Evolutionary conservation across 2,888 invertebrate genomes (phyloP).

Genomic region (Dynastes tityus): DNA sequence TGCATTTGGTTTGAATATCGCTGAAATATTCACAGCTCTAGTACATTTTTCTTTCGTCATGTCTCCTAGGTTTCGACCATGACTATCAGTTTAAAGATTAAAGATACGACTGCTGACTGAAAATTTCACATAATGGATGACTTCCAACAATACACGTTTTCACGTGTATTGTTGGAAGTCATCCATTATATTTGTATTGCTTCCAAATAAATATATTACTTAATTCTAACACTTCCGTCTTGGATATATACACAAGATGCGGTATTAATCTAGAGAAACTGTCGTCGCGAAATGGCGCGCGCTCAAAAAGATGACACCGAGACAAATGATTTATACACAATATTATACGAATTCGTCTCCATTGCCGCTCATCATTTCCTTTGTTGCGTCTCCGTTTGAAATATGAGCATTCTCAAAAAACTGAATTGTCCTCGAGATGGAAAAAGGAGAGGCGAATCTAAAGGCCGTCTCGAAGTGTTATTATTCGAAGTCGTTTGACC

Average conservation of each 20-base stretch:
- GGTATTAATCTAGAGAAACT: slow-evolving; percentile 33
- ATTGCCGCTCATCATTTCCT: slow-evolving; percentile 27
- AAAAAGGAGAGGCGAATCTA: slow-evolving; percentile 15
- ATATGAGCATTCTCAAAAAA: slow-evolving; percentile 31
- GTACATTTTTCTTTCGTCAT: too few species aligned
- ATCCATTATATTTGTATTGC: too few species aligned
- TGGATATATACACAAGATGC: background rate
- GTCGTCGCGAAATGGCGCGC: slow-evolving; percentile 32
- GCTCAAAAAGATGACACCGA: slow-evolving; percentile 10
- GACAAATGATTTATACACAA: slow-evolving; percentile 42
- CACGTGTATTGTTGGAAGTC: too few species aligned
- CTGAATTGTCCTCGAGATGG: slow-evolving; percentile 31
- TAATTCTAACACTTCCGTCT: slow-evolving; percentile 46
- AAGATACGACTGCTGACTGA: too few species aligned
- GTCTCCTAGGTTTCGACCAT: too few species aligned
- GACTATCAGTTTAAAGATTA: too few species aligned
- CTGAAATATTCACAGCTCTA: too few species aligned
- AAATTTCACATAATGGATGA: too few species aligned
- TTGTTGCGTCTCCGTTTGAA: slow-evolving; percentile 32
- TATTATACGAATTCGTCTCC: slow-evolving; percentile 22
- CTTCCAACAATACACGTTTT: too few species aligned
- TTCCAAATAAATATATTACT: slow-evolving; percentile 17
- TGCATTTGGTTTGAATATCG: too few species aligned
- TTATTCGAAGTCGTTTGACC: slow-evolving; percentile 32
- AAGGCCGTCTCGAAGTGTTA: background rate